Evolutionary conservation across 1,140 invertebrate species (phyloP), one percentile per base, ranked within the genome.

Genomic region (Chrysomallon squamiferum): DNA sequence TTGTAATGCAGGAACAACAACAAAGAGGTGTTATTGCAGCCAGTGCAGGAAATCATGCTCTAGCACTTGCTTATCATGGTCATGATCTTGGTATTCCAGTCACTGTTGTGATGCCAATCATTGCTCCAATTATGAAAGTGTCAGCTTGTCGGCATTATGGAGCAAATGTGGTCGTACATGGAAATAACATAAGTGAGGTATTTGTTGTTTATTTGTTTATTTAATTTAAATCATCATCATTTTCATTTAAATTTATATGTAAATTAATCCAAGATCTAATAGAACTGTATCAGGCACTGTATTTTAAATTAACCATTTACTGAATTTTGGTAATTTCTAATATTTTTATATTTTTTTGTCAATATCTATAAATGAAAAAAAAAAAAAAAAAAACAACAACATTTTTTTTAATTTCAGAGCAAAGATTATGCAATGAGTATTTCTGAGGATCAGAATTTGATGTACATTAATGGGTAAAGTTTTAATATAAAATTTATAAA

Each of bases 61-160:
- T 93, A 58, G 95, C 92, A 0, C 85, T 98, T 9, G 90, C 90
- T 65, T 97, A 95, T 81, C 95, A 97, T 80, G 95, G 94, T 1
- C 87, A 90, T 69, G 87, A 90, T 64, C 86, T 97, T 0, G 88
- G 89, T 6, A 92, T 97, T 50, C 91, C 93, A 0, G 92, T 95
- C 0, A 96, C 94, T 0, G 95, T 98, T 2, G 93, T 98, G 0
- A 97, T 97, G 95, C 95, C 95, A 0, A 90, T 91, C 1, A 74
- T 82, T 49, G 84, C 84, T 15, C 82, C 83, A 4, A 69, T 97
- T 47, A 97, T 97, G 94, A 98, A 98, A 86, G 92, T 97, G 49
- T 89, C 93, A 69, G 90, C 92, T 58, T 97, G 95, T 80, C 88
- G 89, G 54, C 90, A 91, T 62, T 93, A 90, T 78, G 93, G 93